Base-by-base conservation (phyloP, 2,888 invertebrate species). In the Malthinus seriepunctatus region DNA sequence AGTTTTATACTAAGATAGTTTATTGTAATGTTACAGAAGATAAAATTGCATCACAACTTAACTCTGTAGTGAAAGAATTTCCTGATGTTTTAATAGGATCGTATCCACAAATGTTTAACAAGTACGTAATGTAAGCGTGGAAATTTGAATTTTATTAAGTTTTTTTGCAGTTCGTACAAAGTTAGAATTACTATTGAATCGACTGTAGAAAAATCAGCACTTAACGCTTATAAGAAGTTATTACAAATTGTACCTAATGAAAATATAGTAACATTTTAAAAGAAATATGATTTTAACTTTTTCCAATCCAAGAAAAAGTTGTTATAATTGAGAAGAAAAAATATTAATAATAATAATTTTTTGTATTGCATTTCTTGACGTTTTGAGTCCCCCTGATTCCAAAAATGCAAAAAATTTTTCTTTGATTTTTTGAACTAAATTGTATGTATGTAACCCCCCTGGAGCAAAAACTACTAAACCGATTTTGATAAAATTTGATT, bases 161-260 rank as follows among this genome's bases (percentile, higher is more conserved):
- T 59, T 54, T 38, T 58, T 71, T 76, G 51, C 58, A 83, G 82
- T 56, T 70, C 72, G 45, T 82, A 82, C 63, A 81, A 80, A 71
- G 81, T 80, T 6, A 79, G 80, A 66, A 71, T 84, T 5, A 83
- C 82, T 8, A 76, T 84, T 53, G 82, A 83, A 63, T 81, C 83
- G 23, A 73, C 72, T 10, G 70, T 69, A 61, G 70, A 78, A 65
- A 59, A 69, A 10, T 71, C 75, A 33, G 77, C 77, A 4, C 69
- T 65, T 12, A 67, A 65, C 56, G 83, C 81, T 1, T 77, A 74
- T 66, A 67, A 72, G 11, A 78, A 73, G 71, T 76, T 83, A 63
- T 69, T 77, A 56, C 69, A 75, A 60, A 66, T 73, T 48, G 58
- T 76, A 10, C 78, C 78, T 9, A 57, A 68, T 51, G 67, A 69